These are phyloP conservation scores for Columbina picui DNA, from an alignment of 2,113 vertebrate species.

Conservation along the genomic window DNA sequence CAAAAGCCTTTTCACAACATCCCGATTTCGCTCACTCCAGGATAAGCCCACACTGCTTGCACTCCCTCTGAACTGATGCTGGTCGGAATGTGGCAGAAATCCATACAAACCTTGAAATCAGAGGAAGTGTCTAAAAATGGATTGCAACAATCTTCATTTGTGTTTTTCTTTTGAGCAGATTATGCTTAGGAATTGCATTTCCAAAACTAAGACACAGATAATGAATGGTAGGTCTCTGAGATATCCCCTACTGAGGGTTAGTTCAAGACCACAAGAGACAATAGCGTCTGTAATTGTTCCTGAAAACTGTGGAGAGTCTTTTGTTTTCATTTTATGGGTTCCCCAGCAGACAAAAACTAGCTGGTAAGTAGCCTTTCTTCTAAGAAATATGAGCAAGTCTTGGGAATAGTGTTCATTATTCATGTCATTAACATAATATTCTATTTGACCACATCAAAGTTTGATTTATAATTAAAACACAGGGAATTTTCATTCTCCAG, in stretches of 20 bases:
- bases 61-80: background rate
- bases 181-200: slow-evolving; percentile 2
- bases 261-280: slow-evolving; percentile 35
- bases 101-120: background rate
- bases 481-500: slow-evolving; percentile 37
- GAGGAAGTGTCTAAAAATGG: background rate
- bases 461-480: slow-evolving; percentile 63
- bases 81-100: background rate
- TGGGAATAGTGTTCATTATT: slow-evolving; percentile 56
- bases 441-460: slow-evolving; percentile 54
- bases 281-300: slow-evolving; percentile 36
- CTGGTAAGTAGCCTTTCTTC: slow-evolving; percentile 57
- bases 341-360: slow-evolving; percentile 27
- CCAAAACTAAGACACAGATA: slow-evolving; percentile 22
- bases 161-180: slow-evolving; percentile 2
- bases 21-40: background rate
- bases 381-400: slow-evolving; percentile 47
- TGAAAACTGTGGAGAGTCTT: slow-evolving; percentile 49
- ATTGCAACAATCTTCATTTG: background rate
- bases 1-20: background rate
- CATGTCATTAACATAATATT: slow-evolving; percentile 52
- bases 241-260: slow-evolving; percentile 24
- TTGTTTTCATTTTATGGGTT: slow-evolving; percentile 56
- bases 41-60: background rate
- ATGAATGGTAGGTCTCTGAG: slow-evolving; percentile 36